phyloP scores from a whole-genome alignment of 2,113 vertebrate species.

The Halichoeres trimaculatus region DNA sequence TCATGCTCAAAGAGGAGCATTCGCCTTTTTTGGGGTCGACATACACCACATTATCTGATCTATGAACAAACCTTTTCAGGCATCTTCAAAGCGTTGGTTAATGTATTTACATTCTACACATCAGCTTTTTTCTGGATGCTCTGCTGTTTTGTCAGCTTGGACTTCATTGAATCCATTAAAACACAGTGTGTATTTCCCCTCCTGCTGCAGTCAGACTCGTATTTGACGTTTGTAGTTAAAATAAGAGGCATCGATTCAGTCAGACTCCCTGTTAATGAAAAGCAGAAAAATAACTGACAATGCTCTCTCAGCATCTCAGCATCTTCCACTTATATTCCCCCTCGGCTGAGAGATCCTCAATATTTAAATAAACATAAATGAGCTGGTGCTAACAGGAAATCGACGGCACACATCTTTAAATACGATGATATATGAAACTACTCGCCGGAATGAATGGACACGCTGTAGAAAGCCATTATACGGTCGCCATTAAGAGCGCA shows the following conservation, averaged over 20 bases:
- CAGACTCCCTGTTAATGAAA: slow-evolving; percentile 55
- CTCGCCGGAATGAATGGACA: slow-evolving; percentile 51
- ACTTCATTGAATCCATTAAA: slow-evolving; percentile 17
- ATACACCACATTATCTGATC: no score
- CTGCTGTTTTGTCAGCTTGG: background rate
- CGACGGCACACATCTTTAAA: slow-evolving; percentile 49
- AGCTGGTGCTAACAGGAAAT: slow-evolving; percentile 58
- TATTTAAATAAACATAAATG: slow-evolving; percentile 75
- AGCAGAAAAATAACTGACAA: slow-evolving; percentile 56
- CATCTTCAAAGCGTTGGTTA: no score
- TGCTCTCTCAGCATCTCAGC: slow-evolving; percentile 32
- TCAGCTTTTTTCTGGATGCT: background rate
- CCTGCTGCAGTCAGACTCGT: background rate
- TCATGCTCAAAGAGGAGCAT: no score
- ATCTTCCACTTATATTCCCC: slow-evolving; percentile 44
- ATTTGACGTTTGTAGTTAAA: slow-evolving; percentile 55
- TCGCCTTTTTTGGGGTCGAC: no score
- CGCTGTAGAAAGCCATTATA: slow-evolving; percentile 44
- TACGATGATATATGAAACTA: slow-evolving; percentile 50
- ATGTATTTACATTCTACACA: background rate
- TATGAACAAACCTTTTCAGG: no score
- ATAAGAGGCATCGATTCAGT: slow-evolving; percentile 62
- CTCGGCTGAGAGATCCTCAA: slow-evolving; percentile 57
- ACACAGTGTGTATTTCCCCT: slow-evolving; percentile 2
- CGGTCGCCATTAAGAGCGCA: slow-evolving; percentile 57